These are phyloP conservation scores for Platycheirus rosarum DNA, from an alignment of 2,888 invertebrate species.

Conservation along the genomic window DNA sequence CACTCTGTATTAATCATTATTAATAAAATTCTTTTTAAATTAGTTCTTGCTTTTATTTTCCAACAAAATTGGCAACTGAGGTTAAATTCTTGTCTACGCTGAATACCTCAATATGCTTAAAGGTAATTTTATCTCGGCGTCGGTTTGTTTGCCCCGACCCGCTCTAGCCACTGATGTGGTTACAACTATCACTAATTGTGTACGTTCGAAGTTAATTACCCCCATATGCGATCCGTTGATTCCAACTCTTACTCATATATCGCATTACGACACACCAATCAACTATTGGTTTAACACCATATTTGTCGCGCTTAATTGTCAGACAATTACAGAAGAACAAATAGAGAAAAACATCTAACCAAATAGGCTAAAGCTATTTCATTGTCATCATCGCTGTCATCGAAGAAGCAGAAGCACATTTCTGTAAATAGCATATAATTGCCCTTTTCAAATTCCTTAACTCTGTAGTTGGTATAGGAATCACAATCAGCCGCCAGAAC, in stretches of 20 bases:
- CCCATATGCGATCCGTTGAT: constrained; percentile 23
- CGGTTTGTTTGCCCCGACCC: background rate
- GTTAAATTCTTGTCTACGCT: too few species aligned
- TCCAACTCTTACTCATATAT: constrained; percentile 62
- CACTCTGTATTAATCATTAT: too few species aligned
- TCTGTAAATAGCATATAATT: constrained; percentile 46
- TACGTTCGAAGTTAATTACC: constrained; percentile 57
- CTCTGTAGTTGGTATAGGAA: constrained; percentile 21
- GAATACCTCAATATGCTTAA: background rate
- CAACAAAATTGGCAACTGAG: too few species aligned
- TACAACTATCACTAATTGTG: constrained; percentile 55
- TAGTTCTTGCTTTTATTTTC: too few species aligned
- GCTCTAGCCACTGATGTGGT: constrained; percentile 19
- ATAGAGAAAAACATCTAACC: constrained; percentile 15
- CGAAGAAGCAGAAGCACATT: constrained; percentile 38
- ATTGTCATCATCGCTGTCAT: constrained; percentile 48
- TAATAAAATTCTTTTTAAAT: too few species aligned
- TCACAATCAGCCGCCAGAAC: background rate
- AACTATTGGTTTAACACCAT: constrained; percentile 47
- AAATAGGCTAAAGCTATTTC: constrained; percentile 46
- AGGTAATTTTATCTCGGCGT: background rate
- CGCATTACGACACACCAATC: constrained; percentile 43
- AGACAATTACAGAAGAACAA: constrained; percentile 48
- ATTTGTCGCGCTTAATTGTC: constrained; percentile 59
- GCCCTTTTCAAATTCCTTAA: constrained; percentile 45